Percentiles rank a stretch among this genome's conserved stretches.
Evolutionary conservation across 2,113 vertebrate species (phyloP).

Genomic region (Pao palembangensis): DNA sequence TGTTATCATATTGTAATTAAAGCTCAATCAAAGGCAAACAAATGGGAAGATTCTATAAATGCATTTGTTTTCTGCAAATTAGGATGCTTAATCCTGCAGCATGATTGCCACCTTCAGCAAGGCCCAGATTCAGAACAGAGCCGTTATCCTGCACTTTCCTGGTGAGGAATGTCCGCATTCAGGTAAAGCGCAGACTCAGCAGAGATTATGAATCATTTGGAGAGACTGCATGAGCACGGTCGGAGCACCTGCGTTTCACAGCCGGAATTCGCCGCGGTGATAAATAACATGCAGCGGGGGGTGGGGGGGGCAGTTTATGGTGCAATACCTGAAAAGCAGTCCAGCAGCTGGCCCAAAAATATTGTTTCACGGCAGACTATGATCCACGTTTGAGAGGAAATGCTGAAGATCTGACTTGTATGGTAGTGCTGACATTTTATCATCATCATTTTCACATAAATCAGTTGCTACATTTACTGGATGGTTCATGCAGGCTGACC

Average conservation of each 20-base stretch:
- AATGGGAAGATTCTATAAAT: background rate
- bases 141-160: conserved; percentile 43
- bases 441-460: no score
- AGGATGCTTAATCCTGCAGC: conserved; percentile 55
- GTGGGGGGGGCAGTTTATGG: background rate
- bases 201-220: conserved; percentile 66
- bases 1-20: background rate
- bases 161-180: conserved; percentile 58
- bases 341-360: no score
- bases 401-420: no score
- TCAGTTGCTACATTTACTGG: no score
- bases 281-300: conserved; percentile 39
- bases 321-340: background rate
- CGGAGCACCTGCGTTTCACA: conserved; percentile 51
- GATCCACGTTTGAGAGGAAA: no score
- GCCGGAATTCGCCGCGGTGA: conserved; percentile 31
- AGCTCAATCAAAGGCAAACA: conserved; percentile 1
- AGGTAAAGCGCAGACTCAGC: conserved; percentile 59
- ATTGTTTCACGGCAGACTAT: no score
- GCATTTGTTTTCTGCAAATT: conserved; percentile 26
- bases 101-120: conserved; percentile 59
- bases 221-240: conserved; percentile 53
- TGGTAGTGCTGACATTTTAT: no score
- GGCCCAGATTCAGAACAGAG: conserved; percentile 37
- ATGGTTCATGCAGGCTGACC: no score